phyloP scores from a whole-genome alignment of 2,797 vertebrate genomes.

The Parauchenoglanis punctatus region DNA sequence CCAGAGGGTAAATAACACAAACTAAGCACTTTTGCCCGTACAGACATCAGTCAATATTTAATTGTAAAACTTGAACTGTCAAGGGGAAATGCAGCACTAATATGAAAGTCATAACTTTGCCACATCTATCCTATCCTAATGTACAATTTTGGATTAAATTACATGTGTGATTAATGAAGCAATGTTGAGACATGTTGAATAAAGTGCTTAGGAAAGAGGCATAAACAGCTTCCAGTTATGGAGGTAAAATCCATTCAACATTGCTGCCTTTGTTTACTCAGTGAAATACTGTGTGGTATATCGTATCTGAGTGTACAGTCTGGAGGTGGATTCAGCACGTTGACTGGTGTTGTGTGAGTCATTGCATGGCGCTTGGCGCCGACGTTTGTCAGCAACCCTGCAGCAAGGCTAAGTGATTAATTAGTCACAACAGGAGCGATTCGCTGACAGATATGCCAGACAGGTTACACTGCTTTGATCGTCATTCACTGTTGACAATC shows the following conservation, averaged over 20 bases:
- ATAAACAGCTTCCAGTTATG: not conserved
- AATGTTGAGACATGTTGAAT: not conserved
- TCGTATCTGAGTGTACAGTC: slow-evolving; percentile 23
- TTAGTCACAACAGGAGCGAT: slow-evolving; percentile 65
- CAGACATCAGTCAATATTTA: slow-evolving; percentile 25
- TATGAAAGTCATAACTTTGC: not conserved
- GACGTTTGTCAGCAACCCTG: slow-evolving; percentile 59
- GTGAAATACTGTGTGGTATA: slow-evolving; percentile 6
- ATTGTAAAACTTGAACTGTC: slow-evolving; percentile 12
- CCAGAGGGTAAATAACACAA: slow-evolving; percentile 10
- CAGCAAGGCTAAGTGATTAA: slow-evolving; percentile 72
- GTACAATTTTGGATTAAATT: not conserved
- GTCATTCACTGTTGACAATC: slow-evolving; percentile 51
- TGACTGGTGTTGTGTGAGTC: slow-evolving; percentile 56
- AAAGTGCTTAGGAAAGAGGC: slow-evolving; percentile 8
- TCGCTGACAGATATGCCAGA: slow-evolving; percentile 58
- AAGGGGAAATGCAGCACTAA: not conserved
- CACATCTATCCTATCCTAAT: not conserved
- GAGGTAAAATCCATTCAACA: slow-evolving; percentile 13
- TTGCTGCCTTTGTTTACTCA: slow-evolving; percentile 43
- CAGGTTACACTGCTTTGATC: slow-evolving; percentile 65
- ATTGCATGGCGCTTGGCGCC: slow-evolving; percentile 44
- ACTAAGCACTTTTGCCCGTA: slow-evolving; percentile 9
- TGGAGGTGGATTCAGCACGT: slow-evolving; percentile 48
- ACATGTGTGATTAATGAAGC: slow-evolving; percentile 20